Evolutionary conservation across 2,888 invertebrate species (phyloP).

Genomic region (Drosophila histrio): DNA sequence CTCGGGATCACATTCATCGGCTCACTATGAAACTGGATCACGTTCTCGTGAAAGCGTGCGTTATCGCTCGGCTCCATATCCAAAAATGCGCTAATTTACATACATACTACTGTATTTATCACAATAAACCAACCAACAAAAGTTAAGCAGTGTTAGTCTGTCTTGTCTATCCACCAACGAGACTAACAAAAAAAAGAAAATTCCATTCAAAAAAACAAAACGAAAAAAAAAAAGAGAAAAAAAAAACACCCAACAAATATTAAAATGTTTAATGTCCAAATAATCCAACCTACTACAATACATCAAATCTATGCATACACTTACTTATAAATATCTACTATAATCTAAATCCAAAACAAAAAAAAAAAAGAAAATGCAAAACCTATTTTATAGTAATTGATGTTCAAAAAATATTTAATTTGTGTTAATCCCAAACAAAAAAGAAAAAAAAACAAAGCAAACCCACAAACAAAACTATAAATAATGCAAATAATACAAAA

Average conservation of each 20-base stretch:
- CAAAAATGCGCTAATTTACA: constrained; percentile 82
- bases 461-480: constrained; percentile 45
- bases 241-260: constrained; percentile 36
- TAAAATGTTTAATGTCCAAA: constrained; percentile 58
- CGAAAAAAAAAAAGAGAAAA: constrained; percentile 10
- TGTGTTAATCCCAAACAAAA: constrained; percentile 49
- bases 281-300: constrained; percentile 69
- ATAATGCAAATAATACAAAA: constrained; percentile 33
- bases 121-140: constrained; percentile 60
- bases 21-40: constrained; percentile 83
- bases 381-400: constrained; percentile 51
- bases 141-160: constrained; percentile 61
- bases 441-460: constrained; percentile 17
- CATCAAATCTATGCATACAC: constrained; percentile 60
- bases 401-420: constrained; percentile 52
- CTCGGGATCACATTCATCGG: constrained; percentile 83
- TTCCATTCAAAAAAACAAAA: constrained; percentile 26
- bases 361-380: constrained; percentile 45
- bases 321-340: constrained; percentile 50
- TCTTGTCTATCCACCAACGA: constrained; percentile 33
- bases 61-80: constrained; percentile 84
- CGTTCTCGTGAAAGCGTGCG: constrained; percentile 84
- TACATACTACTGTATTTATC: constrained; percentile 19
- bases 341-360: constrained; percentile 48
- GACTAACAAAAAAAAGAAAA: constrained; percentile 34